Evolutionary conservation across 2,113 vertebrate species (phyloP).

Genomic region (Hyperopisus bebe): DNA sequence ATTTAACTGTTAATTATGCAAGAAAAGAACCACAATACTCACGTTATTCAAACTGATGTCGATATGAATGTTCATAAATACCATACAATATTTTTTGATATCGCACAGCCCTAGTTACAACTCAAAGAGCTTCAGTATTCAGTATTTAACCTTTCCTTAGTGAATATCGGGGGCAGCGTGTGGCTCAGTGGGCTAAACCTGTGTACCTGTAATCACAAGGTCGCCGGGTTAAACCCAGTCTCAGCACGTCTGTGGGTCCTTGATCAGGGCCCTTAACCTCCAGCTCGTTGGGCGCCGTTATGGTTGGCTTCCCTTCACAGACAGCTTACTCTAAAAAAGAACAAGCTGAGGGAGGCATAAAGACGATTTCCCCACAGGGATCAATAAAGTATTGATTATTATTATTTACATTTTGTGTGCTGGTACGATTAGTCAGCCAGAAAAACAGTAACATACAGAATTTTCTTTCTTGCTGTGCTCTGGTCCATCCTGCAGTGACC

Average conservation of each 20-base stretch:
- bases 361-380: too few species aligned
- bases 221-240: too few species aligned
- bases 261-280: too few species aligned
- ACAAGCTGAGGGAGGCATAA: too few species aligned
- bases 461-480: not conserved
- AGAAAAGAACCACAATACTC: not conserved
- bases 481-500: constrained; percentile 56
- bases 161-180: not conserved
- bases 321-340: too few species aligned
- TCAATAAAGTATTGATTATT: too few species aligned
- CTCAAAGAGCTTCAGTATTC: not conserved
- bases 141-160: not conserved
- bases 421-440: not conserved
- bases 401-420: not conserved
- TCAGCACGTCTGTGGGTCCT: too few species aligned
- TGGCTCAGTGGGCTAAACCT: too few species aligned
- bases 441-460: not conserved
- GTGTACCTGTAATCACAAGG: too few species aligned
- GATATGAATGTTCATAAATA: not conserved
- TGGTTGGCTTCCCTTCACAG: too few species aligned
- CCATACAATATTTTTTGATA: not conserved
- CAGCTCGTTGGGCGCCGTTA: too few species aligned
- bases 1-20: not conserved
- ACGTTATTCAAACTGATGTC: not conserved
- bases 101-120: not conserved